These are phyloP conservation scores for Arion vulgaris DNA, from an alignment of 1,140 invertebrate species.

Conservation along the genomic window DNA sequence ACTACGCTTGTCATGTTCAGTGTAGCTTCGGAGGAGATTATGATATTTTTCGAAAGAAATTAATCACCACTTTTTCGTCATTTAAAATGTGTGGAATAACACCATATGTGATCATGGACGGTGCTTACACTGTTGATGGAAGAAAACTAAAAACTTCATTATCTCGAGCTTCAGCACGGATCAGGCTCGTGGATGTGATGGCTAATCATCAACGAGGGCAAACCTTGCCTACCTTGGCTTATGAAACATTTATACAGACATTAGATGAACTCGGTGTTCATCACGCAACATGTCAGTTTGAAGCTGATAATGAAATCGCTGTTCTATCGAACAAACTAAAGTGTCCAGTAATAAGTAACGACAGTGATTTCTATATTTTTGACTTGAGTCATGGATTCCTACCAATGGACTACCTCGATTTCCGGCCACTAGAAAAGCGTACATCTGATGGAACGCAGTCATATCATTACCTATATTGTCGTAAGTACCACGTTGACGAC, in stretches of 20 bases:
- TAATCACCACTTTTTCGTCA: slow-evolving; percentile 81
- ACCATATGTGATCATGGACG: slow-evolving; percentile 88
- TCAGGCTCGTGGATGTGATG: slow-evolving; percentile 71
- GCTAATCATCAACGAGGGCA: slow-evolving; percentile 54
- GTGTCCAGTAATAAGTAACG: slow-evolving; percentile 89
- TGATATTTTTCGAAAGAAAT: slow-evolving; percentile 79
- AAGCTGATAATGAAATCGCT: slow-evolving; percentile 89
- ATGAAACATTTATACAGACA: slow-evolving; percentile 82
- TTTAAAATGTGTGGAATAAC: slow-evolving; percentile 82
- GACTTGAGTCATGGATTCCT: slow-evolving; percentile 82
- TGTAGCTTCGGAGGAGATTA: slow-evolving; percentile 90
- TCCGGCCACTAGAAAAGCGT: slow-evolving; percentile 38
- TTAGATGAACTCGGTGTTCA: slow-evolving; percentile 79
- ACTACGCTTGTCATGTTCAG: slow-evolving; percentile 78
- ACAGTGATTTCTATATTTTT: slow-evolving; percentile 93
- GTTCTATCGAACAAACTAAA: slow-evolving; percentile 82
- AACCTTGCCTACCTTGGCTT: slow-evolving; percentile 75
- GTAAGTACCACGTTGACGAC: slow-evolving; percentile 82
- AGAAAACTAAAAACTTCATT: slow-evolving; percentile 83
- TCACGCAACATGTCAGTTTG: slow-evolving; percentile 83
- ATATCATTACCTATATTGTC: slow-evolving; percentile 76
- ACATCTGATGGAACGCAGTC: background rate
- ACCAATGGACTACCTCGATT: slow-evolving; percentile 81
- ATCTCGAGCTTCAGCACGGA: slow-evolving; percentile 78
- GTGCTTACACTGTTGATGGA: slow-evolving; percentile 79